These are phyloP conservation scores for Procavia capensis DNA, from an alignment of 2,113 vertebrate species.

Conservation along the genomic window DNA sequence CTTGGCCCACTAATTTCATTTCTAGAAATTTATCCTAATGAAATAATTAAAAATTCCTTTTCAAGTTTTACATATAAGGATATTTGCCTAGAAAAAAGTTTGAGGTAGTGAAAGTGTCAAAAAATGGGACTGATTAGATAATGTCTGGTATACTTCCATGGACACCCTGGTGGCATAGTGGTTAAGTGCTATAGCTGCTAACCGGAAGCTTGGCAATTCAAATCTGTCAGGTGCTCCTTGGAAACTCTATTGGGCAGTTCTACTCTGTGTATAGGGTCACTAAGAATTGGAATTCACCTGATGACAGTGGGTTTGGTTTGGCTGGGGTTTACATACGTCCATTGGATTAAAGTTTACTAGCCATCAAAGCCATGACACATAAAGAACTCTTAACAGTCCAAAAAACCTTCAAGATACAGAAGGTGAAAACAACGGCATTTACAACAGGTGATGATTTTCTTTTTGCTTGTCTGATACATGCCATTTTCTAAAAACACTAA, in stretches of 20 bases:
- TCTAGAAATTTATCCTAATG: slow-evolving; percentile 49
- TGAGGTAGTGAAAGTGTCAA: slow-evolving; percentile 9
- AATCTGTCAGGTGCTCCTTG: too few species aligned
- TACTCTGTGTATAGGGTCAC: too few species aligned
- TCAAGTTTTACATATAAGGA: background rate
- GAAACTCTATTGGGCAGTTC: too few species aligned
- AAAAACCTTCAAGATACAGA: background rate
- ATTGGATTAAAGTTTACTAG: background rate
- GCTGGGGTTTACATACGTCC: background rate
- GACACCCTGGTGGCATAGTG: too few species aligned
- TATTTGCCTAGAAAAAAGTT: background rate
- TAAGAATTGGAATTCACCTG: too few species aligned
- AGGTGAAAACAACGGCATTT: slow-evolving; percentile 29
- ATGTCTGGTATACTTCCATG: too few species aligned
- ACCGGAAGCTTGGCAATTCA: too few species aligned
- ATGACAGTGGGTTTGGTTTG: too few species aligned
- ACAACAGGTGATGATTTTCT: slow-evolving; percentile 46
- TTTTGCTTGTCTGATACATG: slow-evolving; percentile 44
- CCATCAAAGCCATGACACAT: slow-evolving; percentile 23
- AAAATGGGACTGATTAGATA: background rate
- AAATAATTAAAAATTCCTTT: slow-evolving; percentile 40
- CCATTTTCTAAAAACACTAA: too few species aligned
- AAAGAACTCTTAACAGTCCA: background rate
- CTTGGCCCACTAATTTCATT: slow-evolving; percentile 35
- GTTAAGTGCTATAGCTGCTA: too few species aligned